Conservation (phyloP, 2,888 invertebrate genomes). For the Eledona agricola region DNA sequence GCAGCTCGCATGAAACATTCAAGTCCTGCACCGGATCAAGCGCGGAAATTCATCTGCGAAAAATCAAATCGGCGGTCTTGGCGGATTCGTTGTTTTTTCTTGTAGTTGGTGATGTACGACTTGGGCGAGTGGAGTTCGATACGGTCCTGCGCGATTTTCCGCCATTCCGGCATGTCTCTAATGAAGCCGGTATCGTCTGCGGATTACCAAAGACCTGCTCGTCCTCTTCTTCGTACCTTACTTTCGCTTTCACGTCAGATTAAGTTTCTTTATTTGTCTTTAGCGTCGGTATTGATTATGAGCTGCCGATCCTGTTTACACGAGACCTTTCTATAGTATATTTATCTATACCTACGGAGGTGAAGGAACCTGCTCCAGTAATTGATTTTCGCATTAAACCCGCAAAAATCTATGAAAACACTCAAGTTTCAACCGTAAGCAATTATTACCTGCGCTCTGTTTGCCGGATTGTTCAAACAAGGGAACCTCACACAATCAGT, state of each 20-base stretch:
- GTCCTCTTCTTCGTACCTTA: conserved; percentile 42
- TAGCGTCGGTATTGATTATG: conserved; percentile 46
- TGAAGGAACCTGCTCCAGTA: conserved; percentile 27
- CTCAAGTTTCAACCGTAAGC: conserved; percentile 10
- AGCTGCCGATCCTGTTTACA: conserved; percentile 33
- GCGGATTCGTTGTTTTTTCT: too few relatives aligned
- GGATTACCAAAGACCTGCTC: conserved; percentile 54
- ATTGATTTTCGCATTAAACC: conserved; percentile 19
- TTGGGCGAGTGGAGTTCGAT: background rate
- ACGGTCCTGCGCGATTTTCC: conserved; percentile 14
- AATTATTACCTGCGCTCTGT: conserved; percentile 51
- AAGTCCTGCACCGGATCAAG: conserved; percentile 4
- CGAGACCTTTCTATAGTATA: too few relatives aligned
- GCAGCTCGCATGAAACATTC: conserved; percentile 7
- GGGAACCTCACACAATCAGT: conserved; percentile 51
- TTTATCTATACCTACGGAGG: conserved; percentile 8
- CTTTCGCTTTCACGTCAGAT: conserved; percentile 48
- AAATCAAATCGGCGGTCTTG: too few relatives aligned
- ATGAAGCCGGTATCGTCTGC: conserved; percentile 57
- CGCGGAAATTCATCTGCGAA: conserved; percentile 3
- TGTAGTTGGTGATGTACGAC: too few relatives aligned
- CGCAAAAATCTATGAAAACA: conserved; percentile 7
- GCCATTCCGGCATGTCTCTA: conserved; percentile 43
- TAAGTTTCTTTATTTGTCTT: conserved; percentile 52
- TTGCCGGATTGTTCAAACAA: conserved; percentile 51